Evolutionary conservation across 2,888 invertebrate genomes (phyloP), one percentile per base, ranked within the genome.

Genomic region (Drosophila paucipuncta): DNA sequence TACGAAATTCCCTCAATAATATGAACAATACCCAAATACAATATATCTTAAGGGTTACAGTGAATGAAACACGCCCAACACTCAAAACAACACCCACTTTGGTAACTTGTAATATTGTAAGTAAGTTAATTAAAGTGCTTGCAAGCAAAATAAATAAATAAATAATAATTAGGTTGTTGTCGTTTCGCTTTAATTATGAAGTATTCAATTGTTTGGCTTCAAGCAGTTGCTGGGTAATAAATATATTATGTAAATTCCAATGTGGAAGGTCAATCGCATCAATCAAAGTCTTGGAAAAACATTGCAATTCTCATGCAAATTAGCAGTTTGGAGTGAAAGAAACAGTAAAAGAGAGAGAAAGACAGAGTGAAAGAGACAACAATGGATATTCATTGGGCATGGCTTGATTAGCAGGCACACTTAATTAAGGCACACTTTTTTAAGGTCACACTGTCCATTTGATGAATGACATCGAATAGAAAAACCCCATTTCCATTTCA

Each of bases 291-390:
- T 47, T 43, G 10, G 7, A 31, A 57, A 62, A 64, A 62, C 60
- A 63, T 86, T 73, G 65, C 80, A 70, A 85, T 90, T 85, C 72
- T 65, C 55, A 90, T 85, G 83, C 76, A 72, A 88, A 84, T 85
- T 68, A 35, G 25, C 39, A 25, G 41, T 22, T 33, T 33, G 33
- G 30, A 43, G 10, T 39, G 37, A 31, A 35, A 30, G n/a, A 43
- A 60, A 53, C 11, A 43, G 37, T 60, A 39, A 16, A 25, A 16
- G 37, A 37, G 6, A 22, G 13, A 13, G 22, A 47, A 13, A 22
- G 47, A 22, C 7, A 16, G 16, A 9, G 25, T 16, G 16, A 37
- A 33, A 47, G 39, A 66, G 68, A 63, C 64, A 64, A 67, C 64
- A 57, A 67, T 37, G 49, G 47, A 47, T 50, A 61, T 64, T 59